These are phyloP conservation scores for Argyresthia goedartella DNA, from an alignment of 2,888 invertebrate species.

Conservation along the genomic window DNA sequence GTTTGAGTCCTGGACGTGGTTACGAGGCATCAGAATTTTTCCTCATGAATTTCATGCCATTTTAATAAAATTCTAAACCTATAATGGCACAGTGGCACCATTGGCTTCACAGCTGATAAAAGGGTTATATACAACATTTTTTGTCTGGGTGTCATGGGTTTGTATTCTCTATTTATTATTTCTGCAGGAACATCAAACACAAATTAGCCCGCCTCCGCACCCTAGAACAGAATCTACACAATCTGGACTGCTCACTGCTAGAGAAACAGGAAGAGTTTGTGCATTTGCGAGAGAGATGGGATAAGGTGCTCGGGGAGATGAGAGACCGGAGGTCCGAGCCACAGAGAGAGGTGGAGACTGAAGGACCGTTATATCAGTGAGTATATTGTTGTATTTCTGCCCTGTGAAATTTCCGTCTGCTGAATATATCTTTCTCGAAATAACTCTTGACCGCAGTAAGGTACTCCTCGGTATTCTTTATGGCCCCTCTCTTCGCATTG, in stretches of 20 bases:
- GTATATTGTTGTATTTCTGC: constrained; percentile 12
- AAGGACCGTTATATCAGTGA: constrained; percentile 31
- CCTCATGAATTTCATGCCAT: no score
- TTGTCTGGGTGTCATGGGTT: neutral
- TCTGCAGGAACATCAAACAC: constrained; percentile 32
- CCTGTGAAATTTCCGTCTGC: neutral
- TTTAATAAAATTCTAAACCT: no score
- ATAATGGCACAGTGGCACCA: no score
- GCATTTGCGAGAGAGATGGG: constrained; percentile 28
- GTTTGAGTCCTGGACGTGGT: no score
- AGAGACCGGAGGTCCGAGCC: constrained; percentile 17
- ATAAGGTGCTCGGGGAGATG: constrained; percentile 23
- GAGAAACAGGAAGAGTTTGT: constrained; percentile 26
- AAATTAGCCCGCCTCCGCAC: constrained; percentile 23
- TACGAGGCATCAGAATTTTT: no score
- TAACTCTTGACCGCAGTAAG: no score
- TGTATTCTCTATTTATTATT: constrained; percentile 5
- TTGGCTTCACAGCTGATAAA: no score
- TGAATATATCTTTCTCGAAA: no score
- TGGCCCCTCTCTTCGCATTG: no score
- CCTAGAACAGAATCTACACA: constrained; percentile 24
- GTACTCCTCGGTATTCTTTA: no score
- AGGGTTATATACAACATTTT: no score
- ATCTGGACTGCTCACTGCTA: constrained; percentile 19
- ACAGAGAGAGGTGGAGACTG: constrained; percentile 11